These are phyloP conservation scores for Drosophila gunungcola DNA, from an alignment of 1,140 invertebrate species.

Conservation along the genomic window DNA sequence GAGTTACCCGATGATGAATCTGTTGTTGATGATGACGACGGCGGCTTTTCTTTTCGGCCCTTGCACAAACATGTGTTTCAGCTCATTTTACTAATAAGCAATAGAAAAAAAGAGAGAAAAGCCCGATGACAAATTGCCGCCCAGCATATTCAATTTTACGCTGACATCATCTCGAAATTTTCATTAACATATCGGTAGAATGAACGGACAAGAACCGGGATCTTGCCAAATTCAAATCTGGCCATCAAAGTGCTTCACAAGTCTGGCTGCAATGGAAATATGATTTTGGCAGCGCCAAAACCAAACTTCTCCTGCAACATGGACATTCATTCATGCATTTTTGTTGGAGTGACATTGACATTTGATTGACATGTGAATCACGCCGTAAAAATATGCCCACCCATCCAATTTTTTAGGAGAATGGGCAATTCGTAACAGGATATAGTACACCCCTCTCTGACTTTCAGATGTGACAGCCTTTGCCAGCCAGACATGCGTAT, in stretches of 20 bases:
- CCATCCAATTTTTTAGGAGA: constrained; percentile 15
- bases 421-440: constrained; percentile 51
- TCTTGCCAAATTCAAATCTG: constrained; percentile 42
- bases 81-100: constrained; percentile 81
- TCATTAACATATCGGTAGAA: constrained; percentile 38
- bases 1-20: constrained; percentile 58
- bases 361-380: constrained; percentile 84
- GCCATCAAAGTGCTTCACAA: constrained; percentile 12
- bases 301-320: constrained; percentile 26
- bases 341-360: constrained; percentile 78
- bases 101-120: constrained; percentile 26
- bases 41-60: constrained; percentile 19
- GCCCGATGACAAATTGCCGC: constrained; percentile 69
- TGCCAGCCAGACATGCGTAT: constrained; percentile 38
- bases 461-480: constrained; percentile 36
- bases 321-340: constrained; percentile 31
- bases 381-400: constrained; percentile 59
- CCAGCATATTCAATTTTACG: constrained; percentile 55
- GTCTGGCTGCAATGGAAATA: constrained; percentile 47
- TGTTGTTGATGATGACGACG: constrained; percentile 59
- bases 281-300: constrained; percentile 26
- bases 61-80: constrained; percentile 69
- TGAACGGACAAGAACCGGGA: constrained; percentile 5
- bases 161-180: constrained; percentile 52
- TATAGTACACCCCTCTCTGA: constrained; percentile 18